phyloP scores from a whole-genome alignment of 2,888 invertebrate species.

The Scaptomyza reducta region DNA sequence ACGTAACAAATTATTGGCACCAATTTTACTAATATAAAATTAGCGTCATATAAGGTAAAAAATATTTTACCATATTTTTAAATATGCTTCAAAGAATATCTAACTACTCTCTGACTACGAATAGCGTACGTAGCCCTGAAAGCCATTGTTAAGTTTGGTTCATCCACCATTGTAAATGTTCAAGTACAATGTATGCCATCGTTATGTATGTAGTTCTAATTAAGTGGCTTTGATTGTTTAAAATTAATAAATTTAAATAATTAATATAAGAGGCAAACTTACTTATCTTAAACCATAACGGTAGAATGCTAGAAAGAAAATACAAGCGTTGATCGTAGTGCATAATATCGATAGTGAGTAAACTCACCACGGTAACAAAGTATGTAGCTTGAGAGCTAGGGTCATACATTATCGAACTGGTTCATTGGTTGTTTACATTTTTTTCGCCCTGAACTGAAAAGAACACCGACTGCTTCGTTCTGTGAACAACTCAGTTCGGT shows the following conservation, averaged over 20 bases:
- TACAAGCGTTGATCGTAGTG: background rate
- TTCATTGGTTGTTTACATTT: constrained; percentile 40
- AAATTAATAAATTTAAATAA: background rate
- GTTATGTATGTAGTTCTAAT: no score
- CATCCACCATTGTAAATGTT: constrained; percentile 1
- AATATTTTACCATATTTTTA: background rate
- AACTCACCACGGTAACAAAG: constrained; percentile 16
- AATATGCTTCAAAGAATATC: background rate
- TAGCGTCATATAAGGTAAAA: background rate
- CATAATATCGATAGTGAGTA: constrained; percentile 20
- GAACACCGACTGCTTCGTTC: constrained; percentile 12
- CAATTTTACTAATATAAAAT: background rate
- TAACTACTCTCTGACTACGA: background rate
- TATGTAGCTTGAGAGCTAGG: background rate
- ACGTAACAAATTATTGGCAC: background rate
- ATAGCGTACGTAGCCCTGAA: constrained; percentile 18
- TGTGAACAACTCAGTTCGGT: constrained; percentile 31
- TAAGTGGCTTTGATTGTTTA: background rate
- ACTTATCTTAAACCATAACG: background rate
- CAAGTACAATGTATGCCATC: background rate
- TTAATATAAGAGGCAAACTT: background rate
- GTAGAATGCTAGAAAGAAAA: background rate
- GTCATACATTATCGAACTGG: constrained; percentile 13
- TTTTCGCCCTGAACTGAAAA: constrained; percentile 11
- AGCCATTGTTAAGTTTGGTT: background rate